phyloP scores from a whole-genome alignment of 2,797 vertebrate species.

The Phoeniculus purpureus region DNA sequence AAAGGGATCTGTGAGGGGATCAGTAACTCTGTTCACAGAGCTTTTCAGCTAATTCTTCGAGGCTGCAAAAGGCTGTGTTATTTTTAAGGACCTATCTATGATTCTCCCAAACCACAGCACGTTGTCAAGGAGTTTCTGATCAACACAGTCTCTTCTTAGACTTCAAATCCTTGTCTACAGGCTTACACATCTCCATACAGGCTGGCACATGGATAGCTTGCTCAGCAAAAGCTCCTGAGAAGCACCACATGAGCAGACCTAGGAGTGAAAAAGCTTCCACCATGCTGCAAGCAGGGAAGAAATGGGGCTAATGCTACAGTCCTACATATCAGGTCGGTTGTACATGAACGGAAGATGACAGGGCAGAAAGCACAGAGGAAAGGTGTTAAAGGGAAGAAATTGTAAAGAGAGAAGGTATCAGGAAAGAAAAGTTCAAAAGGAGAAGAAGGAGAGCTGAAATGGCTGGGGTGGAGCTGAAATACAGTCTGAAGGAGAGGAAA shows the following conservation, averaged over 20 bases:
- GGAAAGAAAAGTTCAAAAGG: background rate
- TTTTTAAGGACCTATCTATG: constrained; percentile 18
- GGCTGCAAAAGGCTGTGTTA: constrained; percentile 15
- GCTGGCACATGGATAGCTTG: background rate
- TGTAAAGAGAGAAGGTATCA: background rate
- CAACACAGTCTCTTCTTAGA: background rate
- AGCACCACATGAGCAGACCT: background rate
- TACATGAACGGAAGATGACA: background rate
- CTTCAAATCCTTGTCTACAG: background rate
- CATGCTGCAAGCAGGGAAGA: background rate
- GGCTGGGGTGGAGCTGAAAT: background rate
- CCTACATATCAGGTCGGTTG: background rate
- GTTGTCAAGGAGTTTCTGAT: constrained; percentile 42
- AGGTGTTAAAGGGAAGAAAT: background rate
- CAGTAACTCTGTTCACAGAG: constrained; percentile 31
- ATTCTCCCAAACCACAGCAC: background rate
- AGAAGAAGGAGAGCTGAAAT: background rate
- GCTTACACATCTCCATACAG: background rate
- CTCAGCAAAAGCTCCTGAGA: background rate
- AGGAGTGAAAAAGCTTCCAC: background rate
- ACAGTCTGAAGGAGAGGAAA: background rate
- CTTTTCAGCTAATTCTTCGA: constrained; percentile 43
- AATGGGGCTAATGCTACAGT: background rate
- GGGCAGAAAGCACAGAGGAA: background rate
- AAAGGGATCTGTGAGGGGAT: constrained; percentile 23